Base-by-base conservation (phyloP, 1,140 invertebrate genomes). In the Drosophila chauvacae region DNA sequence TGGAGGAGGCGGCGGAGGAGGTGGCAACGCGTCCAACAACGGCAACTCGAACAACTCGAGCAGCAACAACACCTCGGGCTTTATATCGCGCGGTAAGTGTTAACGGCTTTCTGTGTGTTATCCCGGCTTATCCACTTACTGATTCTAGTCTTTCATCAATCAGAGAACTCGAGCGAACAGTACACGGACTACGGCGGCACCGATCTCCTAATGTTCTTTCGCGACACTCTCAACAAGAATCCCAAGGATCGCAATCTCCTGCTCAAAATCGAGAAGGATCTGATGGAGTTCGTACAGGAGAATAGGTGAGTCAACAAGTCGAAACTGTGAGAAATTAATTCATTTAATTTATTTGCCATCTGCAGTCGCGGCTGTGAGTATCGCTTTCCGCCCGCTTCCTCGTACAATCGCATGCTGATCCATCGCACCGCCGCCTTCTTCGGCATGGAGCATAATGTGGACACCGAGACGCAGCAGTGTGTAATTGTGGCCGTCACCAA, bases 371-470 rank as follows among this genome's bases (percentile, higher is more conserved):
- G 95, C 30, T 84, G 85, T 87, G 95, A 96, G 77, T 95, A 96
- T 70, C 97, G 96, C 84, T 98, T 98, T 94, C 96, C 96, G 7
- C 96, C 96, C 86, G 97, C 98, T 96, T 97, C 97, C 44, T 98
- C 97, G 44, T 99, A 99, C 93, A 97, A 98, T 80, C 94, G 98
- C 37, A 98, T 99, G 97, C 93, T 99, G 71, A 97, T 98, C 7
- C 98, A 99, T 93, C 95, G 98, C 28, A 96, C 97, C 44, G 97
- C 98, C 4, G 97, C 97, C 44, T 97, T 97, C 88, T 98, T 98
- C 93, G 97, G 97, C 47, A 96, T 99, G 93, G 97, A 98, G 64
- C 98, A 99, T 92, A 98, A 98, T 92, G 96, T 98, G 26, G 98
- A 99, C 93, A 90, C 93, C 33, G 94, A 95, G 77, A 96, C 96